Evolutionary conservation across 2,888 invertebrate species (phyloP).

Genomic region (Heteromyza rotundicornis): DNA sequence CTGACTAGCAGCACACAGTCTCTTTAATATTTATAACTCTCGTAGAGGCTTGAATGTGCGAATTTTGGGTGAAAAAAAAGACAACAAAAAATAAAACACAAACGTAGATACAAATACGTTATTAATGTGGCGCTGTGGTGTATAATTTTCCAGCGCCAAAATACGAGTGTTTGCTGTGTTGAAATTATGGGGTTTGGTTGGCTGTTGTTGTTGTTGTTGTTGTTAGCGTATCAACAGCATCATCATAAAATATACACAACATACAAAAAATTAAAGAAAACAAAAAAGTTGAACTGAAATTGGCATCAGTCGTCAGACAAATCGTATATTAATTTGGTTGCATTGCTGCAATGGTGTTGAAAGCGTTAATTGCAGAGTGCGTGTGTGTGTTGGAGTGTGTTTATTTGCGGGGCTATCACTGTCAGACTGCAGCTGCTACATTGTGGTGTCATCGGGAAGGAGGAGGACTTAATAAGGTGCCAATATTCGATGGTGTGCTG

Average conservation of each 20-base stretch:
- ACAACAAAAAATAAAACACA: background rate
- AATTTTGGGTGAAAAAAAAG: background rate
- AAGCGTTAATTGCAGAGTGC: slow-evolving; percentile 37
- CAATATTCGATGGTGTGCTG: background rate
- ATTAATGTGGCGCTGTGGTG: slow-evolving; percentile 20
- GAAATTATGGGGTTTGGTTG: slow-evolving; percentile 21
- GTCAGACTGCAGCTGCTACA: background rate
- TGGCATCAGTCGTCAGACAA: slow-evolving; percentile 6
- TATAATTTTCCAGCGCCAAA: slow-evolving; percentile 46
- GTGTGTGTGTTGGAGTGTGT: background rate
- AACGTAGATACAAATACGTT: slow-evolving; percentile 11
- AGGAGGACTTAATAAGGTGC: slow-evolving; percentile 1
- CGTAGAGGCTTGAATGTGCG: background rate
- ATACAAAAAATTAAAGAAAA: background rate
- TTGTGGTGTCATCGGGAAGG: background rate
- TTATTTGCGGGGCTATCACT: too few species aligned
- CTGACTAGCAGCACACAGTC: slow-evolving; percentile 40
- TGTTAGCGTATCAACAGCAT: slow-evolving; percentile 2
- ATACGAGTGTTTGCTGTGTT: slow-evolving; percentile 40
- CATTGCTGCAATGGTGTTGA: slow-evolving; percentile 22
- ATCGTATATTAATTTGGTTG: background rate
- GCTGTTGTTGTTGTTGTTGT: background rate
- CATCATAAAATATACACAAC: background rate
- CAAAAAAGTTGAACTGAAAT: slow-evolving; percentile 6
- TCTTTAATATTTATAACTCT: too few species aligned